Evolutionary conservation across 2,797 vertebrate genomes (phyloP).

Genomic region (Schizothorax lantsangensis): DNA sequence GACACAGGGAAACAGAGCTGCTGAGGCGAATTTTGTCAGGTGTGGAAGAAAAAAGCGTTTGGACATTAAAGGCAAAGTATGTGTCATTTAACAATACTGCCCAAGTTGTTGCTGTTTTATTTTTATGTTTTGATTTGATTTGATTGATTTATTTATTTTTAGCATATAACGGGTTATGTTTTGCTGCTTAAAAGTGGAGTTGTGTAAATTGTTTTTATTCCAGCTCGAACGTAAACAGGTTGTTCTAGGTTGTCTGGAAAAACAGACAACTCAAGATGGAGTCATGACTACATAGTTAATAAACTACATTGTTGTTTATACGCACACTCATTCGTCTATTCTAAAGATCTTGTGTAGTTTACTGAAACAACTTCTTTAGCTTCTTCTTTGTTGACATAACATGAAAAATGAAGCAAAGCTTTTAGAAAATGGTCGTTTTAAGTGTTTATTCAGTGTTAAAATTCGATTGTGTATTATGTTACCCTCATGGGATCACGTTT

Average conservation of each 20-base stretch:
- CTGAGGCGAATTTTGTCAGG: slow-evolving; percentile 16
- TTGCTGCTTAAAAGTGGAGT: background rate
- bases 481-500: background rate
- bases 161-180: background rate
- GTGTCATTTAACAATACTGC: background rate
- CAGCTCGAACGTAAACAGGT: slow-evolving; percentile 1
- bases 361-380: background rate
- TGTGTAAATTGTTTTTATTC: background rate
- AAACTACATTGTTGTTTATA: background rate
- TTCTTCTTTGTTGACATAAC: background rate
- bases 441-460: background rate
- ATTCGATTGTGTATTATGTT: background rate
- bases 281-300: background rate
- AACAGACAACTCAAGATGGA: background rate
- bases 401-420: background rate
- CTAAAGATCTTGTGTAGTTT: background rate
- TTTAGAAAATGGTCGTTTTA: background rate
- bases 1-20: slow-evolving; percentile 3
- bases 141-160: background rate
- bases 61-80: slow-evolving; percentile 33
- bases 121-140: background rate
- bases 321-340: background rate
- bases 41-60: slow-evolving; percentile 8
- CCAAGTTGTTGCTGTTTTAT: background rate
- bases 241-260: background rate